Conservation (phyloP, 2,888 invertebrate species). For the Nemoura dubitans region DNA sequence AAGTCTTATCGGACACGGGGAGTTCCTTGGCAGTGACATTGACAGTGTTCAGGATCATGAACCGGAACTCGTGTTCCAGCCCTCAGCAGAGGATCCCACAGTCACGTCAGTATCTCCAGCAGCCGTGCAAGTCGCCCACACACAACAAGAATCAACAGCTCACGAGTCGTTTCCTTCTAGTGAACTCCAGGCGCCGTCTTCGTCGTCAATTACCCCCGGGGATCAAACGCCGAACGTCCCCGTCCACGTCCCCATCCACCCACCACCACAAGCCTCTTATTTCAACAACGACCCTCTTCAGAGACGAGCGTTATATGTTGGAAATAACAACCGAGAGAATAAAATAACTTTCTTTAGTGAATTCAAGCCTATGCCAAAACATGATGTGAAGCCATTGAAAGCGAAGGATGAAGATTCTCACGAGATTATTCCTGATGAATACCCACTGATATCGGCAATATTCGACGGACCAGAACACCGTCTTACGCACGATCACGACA, state of each 20-base stretch:
- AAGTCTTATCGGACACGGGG: constrained; percentile 20
- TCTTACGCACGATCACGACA: constrained; percentile 19
- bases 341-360: constrained; percentile 16
- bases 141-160: background rate
- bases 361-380: constrained; percentile 24
- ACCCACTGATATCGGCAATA: background rate
- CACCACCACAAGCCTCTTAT: background rate
- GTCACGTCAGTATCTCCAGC: background rate
- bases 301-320: background rate
- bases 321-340: background rate
- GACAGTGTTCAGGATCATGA: background rate
- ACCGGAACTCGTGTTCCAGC: background rate
- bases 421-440: background rate
- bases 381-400: constrained; percentile 16
- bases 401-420: background rate
- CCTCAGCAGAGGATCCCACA: background rate
- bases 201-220: background rate
- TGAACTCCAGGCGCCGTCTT: background rate
- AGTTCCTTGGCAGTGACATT: constrained; percentile 15
- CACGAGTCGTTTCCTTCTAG: background rate
- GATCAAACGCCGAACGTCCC: background rate
- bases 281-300: background rate
- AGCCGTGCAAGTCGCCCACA: background rate
- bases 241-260: background rate
- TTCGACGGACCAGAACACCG: constrained; percentile 21